Evolutionary conservation across 2,113 vertebrate genomes (phyloP), one percentile per base, ranked within the genome.

Genomic region (Rhizomys pruinosus): DNA sequence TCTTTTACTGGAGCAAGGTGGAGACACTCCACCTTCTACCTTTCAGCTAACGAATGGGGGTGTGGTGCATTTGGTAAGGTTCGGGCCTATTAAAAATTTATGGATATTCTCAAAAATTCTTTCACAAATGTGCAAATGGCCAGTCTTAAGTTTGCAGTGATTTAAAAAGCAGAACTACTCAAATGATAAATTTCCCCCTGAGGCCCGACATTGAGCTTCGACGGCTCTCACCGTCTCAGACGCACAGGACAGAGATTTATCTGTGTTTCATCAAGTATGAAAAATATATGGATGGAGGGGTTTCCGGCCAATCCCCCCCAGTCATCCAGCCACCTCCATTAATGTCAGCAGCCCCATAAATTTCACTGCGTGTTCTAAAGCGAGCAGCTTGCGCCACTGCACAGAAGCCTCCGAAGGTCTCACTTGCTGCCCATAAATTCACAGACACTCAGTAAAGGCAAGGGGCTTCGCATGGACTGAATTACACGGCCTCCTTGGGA

Each of bases 381-480:
- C 69, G 90, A 95, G 94, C 93, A 96, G 97, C 96, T 88, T 72
- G 84, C 97, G 96, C 97, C 94, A 89, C 95, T 87, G 97, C 97
- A 98, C 98, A 97, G 98, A 98, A 98, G 98, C 98, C 97, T 94
- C 95, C 64, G 52, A 74, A 95, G 84, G 96, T 95, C 97, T 97
- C 97, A 96, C 97, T 72, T 71, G 96, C 95, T 95, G 97, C 97
- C 97, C 96, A 97, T 98, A 98, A 98, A 98, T 98, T 97, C 96
- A 77, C 2, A 32, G 84, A 91, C 98, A 98, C 98, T 85, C 97
- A 89, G 87, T 98, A 97, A 98, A 98, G 85, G 76, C 95, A 93
- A 98, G 90, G 96, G 97, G 92, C 89, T 96, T 90, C 98, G 98
- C 97, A 96, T 97, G 97, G 96, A 34, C 87, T 90, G 92, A 84